Base-by-base conservation (phyloP, 2,888 invertebrate species). In the Sphaerophoria taeniata region DNA sequence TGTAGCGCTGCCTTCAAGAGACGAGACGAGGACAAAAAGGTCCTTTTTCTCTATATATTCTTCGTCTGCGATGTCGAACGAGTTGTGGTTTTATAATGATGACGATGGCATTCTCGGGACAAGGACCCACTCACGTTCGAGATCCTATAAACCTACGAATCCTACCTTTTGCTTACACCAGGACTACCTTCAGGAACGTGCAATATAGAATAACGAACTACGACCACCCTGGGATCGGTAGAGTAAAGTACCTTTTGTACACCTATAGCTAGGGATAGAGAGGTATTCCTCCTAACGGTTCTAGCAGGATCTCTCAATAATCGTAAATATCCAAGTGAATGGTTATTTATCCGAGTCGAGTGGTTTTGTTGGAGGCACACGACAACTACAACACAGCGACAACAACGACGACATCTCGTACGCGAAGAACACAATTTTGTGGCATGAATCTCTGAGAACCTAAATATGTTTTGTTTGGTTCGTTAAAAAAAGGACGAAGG, bases 21-120 rank as follows among this genome's bases (percentile, higher is more conserved):
- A 72, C 70, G 69, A 74, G 70, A 63, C 49, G 65, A 78, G 61
- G 72, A 77, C n/a, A 75, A 72, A 43, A 76, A 76, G 80, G 84
- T 84, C 84, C 76, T 72, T 76, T 39, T 80, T 79, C 73, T 34
- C 51, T 36, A 43, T 24, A 43, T 24, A 24, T 24, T 24, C 36
- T 34, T 47, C 9, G 6, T 2, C 39, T 39, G 39, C 11, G 43
- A 43, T 77, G 73, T 51, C 70, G 81, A 81, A 85, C 81, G 85
- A 85, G 81, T 85, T 81, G 81, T 81, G 85, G 85, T 85, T 85
- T 85, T 85, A 85, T 85, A 85, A 85, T 81, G 85, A 85, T 77
- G 70, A 70, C 56, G 76, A 80, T 85, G 80, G 84, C 56, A 73
- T 85, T 80, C 77, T 72, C 75, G 58, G 80, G 81, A 73, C 78